Evolutionary conservation across 2,113 vertebrate genomes (phyloP), one percentile per base, ranked within the genome.

Genomic region (Oxyruncus cristatus): DNA sequence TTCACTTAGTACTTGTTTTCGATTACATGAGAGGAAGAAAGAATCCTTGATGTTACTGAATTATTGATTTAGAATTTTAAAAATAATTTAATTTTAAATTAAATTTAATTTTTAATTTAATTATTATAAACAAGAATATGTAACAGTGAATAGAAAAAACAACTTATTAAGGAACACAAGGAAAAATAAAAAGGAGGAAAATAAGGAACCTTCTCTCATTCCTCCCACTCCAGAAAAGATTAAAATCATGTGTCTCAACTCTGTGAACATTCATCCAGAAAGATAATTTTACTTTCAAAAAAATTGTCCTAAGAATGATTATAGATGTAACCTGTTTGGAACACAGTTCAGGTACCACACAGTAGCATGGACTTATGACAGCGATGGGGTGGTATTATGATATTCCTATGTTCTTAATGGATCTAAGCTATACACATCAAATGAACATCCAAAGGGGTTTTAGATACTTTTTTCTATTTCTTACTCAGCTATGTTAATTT

Each of bases 1-100:
- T 89, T 92, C 66, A 71, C 41, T 42, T 20, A 90, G 33, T 61
- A 56, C 80, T 94, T 91, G 35, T 87, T 94, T 93, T 92, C 59
- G 92, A 10, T 62, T 39, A 65, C 66, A 49, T 10, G 5, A 70
- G 58, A 83, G 23, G 22, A 87, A 22, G 49, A 87, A 66, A 70
- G 26, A 79, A 78, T 74, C 19, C 50, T 90, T 92, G 63, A 75
- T 47, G 50, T 53, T 88, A 37, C 7, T 66, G 46, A 92, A 62
- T 88, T 90, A 42, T 56, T 47, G 28, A 83, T 56, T 39, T 26
- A 71, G 8, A 42, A 53, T 81, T 88, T 94, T 47, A 1, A 52
- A 88, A 81, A 68, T 44, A 7, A 77, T 75, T 74, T 53, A 30
- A 44, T 74, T 92, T 88, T n/a, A n/a, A n/a, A n/a, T n/a, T n/a